A percentile compares a stretch with the other conserved stretches of the same genome.
phyloP scores from a whole-genome alignment of 1,140 invertebrate species.

The Globodera ellingtonae region DNA sequence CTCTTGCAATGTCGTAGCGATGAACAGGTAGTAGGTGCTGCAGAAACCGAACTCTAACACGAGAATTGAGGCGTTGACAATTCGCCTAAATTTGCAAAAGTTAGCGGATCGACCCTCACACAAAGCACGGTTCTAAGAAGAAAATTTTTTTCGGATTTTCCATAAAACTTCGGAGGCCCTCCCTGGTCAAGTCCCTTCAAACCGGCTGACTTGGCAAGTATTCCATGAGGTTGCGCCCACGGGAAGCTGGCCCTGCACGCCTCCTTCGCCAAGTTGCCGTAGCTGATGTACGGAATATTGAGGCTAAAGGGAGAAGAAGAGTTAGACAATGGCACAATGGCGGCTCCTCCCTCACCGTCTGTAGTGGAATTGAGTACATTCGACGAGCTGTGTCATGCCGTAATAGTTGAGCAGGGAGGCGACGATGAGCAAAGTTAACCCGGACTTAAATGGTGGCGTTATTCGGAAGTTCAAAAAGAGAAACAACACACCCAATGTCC shows the following conservation, averaged over 20 bases:
- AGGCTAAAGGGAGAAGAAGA: conserved; percentile 32
- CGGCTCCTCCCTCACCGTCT: conserved; percentile 24
- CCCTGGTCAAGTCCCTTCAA: conserved; percentile 51
- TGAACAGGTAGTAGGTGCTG: conserved; percentile 59
- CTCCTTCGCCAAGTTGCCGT: conserved; percentile 55
- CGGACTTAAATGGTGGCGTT: conserved; percentile 20
- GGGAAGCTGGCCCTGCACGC: conserved; percentile 50
- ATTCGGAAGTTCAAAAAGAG: neutral
- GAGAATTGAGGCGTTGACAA: conserved; percentile 42
- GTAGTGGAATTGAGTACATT: conserved; percentile 57
- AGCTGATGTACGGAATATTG: conserved; percentile 46
- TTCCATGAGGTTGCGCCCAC: conserved; percentile 35
- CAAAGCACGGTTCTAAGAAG: no score
- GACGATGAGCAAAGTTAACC: conserved; percentile 47
- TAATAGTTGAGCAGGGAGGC: conserved; percentile 54
- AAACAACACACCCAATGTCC: conserved; percentile 42
- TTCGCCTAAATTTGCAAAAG: conserved; percentile 1
- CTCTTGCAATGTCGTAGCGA: conserved; percentile 23
- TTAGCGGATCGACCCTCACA: no score
- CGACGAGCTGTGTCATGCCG: conserved; percentile 59
- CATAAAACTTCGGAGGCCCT: no score
- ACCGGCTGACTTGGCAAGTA: conserved; percentile 31
- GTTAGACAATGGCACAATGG: no score
- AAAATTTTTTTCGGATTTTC: no score
- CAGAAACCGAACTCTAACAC: conserved; percentile 58